These are phyloP conservation scores for western clawed frog (Xenopus tropicalis) DNA, from an alignment of 2,113 vertebrate species.

Conservation along the genomic window DNA sequence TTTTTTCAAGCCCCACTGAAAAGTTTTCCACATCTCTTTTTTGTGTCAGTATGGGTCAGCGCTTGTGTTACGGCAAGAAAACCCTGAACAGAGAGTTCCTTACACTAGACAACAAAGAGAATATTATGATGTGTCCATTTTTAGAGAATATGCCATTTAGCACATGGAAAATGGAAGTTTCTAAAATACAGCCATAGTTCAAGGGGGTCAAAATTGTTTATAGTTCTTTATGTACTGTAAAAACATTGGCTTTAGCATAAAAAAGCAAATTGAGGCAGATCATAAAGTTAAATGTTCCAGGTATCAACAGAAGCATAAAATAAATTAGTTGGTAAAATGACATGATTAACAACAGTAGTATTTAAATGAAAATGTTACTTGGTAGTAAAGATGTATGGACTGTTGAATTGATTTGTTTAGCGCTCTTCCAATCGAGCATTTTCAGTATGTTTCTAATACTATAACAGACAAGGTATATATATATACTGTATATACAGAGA, in stretches of 20 bases:
- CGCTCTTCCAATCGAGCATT: too few relatives aligned
- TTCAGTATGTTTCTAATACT: too few relatives aligned
- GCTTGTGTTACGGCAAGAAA: conserved; percentile 57
- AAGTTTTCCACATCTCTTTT: conserved; percentile 50
- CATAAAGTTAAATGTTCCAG: conserved; percentile 35
- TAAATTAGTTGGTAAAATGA: conserved; percentile 16
- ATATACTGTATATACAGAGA: too few relatives aligned
- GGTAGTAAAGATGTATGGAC: not conserved
- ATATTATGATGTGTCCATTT: conserved; percentile 43
- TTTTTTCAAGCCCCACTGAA: conserved; percentile 45
- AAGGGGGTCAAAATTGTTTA: conserved; percentile 28
- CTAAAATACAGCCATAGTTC: conserved; percentile 2
- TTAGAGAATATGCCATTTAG: conserved; percentile 25
- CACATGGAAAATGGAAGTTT: conserved; percentile 23
- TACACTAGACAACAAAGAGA: conserved; percentile 57
- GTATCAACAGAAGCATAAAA: conserved; percentile 7
- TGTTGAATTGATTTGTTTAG: not conserved
- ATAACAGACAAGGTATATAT: too few relatives aligned
- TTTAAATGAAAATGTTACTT: not conserved
- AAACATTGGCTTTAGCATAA: conserved; percentile 22
- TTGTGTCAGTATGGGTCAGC: conserved; percentile 56
- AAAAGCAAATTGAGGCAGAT: conserved; percentile 23
- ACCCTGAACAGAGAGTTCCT: conserved; percentile 51
- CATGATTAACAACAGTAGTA: not conserved
- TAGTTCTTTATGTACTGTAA: conserved; percentile 37